phyloP scores from a whole-genome alignment of 2,888 invertebrate species.

The Chromoteleia sp. region DNA sequence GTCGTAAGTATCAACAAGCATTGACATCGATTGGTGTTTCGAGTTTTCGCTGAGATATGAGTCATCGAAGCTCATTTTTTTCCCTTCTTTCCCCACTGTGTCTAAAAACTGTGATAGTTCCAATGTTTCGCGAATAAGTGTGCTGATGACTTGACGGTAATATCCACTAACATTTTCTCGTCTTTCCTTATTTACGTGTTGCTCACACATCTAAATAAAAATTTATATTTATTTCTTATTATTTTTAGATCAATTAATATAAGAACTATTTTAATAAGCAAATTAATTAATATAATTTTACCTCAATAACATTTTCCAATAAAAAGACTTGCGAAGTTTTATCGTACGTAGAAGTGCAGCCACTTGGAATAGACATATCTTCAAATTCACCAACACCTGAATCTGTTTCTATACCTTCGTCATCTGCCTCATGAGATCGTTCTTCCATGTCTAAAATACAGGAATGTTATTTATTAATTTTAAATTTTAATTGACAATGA shows the following conservation, averaged over 20 bases:
- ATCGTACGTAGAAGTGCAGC: conserved; percentile 68
- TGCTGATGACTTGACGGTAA: conserved; percentile 96
- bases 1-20: conserved; percentile 91
- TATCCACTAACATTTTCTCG: conserved; percentile 89
- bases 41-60: conserved; percentile 86
- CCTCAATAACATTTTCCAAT: conserved; percentile 41
- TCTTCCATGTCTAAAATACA: conserved; percentile 82
- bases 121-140: conserved; percentile 95
- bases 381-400: conserved; percentile 88
- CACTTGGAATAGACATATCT: conserved; percentile 74
- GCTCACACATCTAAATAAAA: conserved; percentile 85
- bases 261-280: too few species aligned
- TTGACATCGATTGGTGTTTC: conserved; percentile 87
- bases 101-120: conserved; percentile 96
- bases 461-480: neutral
- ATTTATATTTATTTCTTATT: too few species aligned
- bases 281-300: conserved; percentile 11
- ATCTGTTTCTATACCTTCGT: conserved; percentile 96
- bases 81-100: conserved; percentile 88
- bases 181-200: conserved; percentile 84
- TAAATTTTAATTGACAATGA: too few species aligned
- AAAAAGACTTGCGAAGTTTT: conserved; percentile 71
- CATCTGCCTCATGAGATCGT: conserved; percentile 88
- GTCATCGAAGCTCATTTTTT: conserved; percentile 80
- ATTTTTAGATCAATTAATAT: too few species aligned